Percentiles rank a stretch among this genome's conserved stretches.
Conservation (phyloP, 2,797 vertebrate species). For the Galago senegalensis region DNA sequence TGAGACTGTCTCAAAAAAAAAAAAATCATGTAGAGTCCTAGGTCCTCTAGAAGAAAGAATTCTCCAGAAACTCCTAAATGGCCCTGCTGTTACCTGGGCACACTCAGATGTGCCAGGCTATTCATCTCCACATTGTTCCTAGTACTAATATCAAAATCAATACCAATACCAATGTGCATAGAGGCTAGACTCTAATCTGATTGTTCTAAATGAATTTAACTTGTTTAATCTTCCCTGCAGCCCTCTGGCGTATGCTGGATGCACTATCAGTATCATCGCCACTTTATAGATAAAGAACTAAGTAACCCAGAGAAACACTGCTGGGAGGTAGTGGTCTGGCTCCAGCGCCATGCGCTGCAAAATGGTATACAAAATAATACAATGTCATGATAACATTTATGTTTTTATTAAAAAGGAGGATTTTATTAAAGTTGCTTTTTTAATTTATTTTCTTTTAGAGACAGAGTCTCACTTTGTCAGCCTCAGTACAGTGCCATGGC, state of each 20-base stretch:
- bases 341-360: not conserved
- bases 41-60: not conserved
- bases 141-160: not conserved
- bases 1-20: no score
- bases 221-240: not conserved
- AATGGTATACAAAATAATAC: not conserved
- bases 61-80: not conserved
- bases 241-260: not conserved
- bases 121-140: not conserved
- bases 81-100: not conserved
- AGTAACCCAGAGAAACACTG: not conserved
- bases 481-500: no score
- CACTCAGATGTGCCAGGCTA: not conserved
- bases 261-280: not conserved
- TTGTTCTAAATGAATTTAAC: not conserved
- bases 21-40: not conserved
- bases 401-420: not conserved
- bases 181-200: not conserved
- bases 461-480: no score
- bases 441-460: no score
- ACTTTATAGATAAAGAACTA: not conserved
- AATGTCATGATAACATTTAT: not conserved
- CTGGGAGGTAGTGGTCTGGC: not conserved
- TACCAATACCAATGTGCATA: not conserved
- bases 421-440: not conserved